These are phyloP conservation scores for Cephus rjabovi DNA, from an alignment of 2,888 invertebrate genomes.

Conservation along the genomic window DNA sequence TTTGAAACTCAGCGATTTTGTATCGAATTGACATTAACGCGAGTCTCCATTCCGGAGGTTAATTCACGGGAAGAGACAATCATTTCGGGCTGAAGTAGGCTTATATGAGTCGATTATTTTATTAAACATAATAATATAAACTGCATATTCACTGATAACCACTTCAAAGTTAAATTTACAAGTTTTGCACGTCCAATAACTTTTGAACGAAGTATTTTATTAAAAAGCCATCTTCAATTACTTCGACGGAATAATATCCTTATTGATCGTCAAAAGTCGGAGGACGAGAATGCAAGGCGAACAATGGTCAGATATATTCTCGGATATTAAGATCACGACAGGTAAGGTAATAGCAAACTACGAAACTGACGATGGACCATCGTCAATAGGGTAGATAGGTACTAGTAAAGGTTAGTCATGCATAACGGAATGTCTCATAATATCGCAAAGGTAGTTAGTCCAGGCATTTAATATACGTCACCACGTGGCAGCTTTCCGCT, in stretches of 20 bases:
- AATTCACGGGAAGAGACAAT: not conserved
- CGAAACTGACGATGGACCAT: not conserved
- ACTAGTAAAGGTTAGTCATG: conserved; percentile 44
- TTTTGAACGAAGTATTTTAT: too few species aligned
- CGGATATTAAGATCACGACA: not conserved
- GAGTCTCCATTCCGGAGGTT: not conserved
- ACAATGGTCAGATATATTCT: not conserved
- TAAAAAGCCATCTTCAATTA: not conserved
- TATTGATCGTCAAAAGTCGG: not conserved
- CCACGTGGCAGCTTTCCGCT: conserved; percentile 1
- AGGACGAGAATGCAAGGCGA: not conserved
- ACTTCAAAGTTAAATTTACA: not conserved
- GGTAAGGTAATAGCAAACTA: not conserved
- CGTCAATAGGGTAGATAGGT: not conserved
- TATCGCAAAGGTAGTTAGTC: conserved; percentile 57
- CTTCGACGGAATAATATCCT: not conserved
- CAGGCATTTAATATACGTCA: conserved; percentile 58
- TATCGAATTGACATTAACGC: not conserved
- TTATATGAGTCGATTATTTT: not conserved
- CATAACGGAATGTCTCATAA: conserved; percentile 63
- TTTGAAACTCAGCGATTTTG: not conserved
- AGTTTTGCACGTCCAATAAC: too few species aligned
- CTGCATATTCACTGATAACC: not conserved
- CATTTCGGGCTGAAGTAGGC: not conserved
- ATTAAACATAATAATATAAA: not conserved